Conservation (phyloP, 2,888 invertebrate genomes). For the Epicampocera succincta region DNA sequence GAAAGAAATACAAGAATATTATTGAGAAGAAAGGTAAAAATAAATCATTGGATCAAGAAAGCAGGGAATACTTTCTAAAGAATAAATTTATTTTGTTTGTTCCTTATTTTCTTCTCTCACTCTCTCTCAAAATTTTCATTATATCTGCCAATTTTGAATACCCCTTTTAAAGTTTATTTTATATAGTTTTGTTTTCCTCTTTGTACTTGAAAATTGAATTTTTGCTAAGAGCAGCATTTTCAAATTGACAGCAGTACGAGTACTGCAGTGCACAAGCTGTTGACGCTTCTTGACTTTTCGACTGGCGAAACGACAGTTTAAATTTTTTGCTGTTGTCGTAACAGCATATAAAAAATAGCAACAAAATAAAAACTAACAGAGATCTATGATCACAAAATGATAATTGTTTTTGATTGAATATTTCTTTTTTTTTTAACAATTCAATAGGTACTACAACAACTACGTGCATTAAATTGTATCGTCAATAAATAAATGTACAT, state of each 20-base stretch:
- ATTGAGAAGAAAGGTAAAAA: too few species aligned
- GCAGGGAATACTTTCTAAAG: too few species aligned
- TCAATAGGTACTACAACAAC: slow-evolving; percentile 37
- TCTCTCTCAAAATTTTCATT: too few species aligned
- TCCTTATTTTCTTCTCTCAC: too few species aligned
- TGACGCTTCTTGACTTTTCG: slow-evolving; percentile 39
- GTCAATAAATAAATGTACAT: slow-evolving; percentile 59
- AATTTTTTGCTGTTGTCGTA: slow-evolving; percentile 1
- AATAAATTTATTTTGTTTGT: too few species aligned
- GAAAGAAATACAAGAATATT: too few species aligned
- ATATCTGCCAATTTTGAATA: too few species aligned
- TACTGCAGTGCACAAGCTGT: slow-evolving; percentile 39
- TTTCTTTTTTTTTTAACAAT: slow-evolving; percentile 36
- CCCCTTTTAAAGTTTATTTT: slow-evolving; percentile 1
- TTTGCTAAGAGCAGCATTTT: slow-evolving; percentile 37
- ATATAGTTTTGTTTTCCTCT: slow-evolving; percentile 2
- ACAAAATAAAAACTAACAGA: slow-evolving; percentile 4
- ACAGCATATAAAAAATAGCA: not conserved
- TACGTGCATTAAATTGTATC: slow-evolving; percentile 54
- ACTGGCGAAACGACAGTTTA: slow-evolving; percentile 38
- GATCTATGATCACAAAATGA: slow-evolving; percentile 65
- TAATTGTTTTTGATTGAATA: slow-evolving; percentile 66
- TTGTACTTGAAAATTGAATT: slow-evolving; percentile 4
- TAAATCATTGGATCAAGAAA: too few species aligned
- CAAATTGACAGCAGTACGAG: slow-evolving; percentile 53